Conservation (phyloP, 2,888 invertebrate genomes). For the Branchipolynoe longqiensis region DNA sequence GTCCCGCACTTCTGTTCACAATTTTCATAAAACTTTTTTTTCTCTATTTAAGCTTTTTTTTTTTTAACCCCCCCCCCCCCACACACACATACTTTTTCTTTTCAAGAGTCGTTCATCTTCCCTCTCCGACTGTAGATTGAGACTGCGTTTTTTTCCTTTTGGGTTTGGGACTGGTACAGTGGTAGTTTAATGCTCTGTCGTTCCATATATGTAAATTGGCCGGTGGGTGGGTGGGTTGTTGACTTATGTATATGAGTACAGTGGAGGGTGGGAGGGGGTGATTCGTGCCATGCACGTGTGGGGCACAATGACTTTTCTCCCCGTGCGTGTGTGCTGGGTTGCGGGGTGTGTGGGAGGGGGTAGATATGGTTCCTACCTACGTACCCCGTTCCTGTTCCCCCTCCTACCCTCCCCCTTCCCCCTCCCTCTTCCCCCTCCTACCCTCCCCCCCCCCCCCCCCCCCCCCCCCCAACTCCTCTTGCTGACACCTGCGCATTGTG, state of each 20-base stretch:
- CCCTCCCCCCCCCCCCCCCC: neutral
- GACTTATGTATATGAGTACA: slow-evolving; percentile 54
- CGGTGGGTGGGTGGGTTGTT: neutral
- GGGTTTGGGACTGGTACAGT: no score
- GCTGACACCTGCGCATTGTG: neutral
- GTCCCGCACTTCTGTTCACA: no score
- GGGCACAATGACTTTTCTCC: neutral
- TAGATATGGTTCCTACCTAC: neutral
- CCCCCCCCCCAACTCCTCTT: neutral
- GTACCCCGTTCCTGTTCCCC: no score
- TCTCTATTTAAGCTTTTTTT: no score
- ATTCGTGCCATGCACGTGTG: slow-evolving; percentile 17
- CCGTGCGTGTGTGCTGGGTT: neutral
- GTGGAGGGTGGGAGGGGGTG: no score
- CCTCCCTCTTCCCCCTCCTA: neutral
- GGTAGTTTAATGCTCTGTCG: no score
- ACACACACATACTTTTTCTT: no score
- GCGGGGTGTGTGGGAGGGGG: neutral
- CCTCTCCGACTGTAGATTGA: no score
- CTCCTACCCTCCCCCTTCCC: neutral
- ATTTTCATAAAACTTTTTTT: no score
- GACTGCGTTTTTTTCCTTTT: no score
- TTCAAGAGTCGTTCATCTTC: no score
- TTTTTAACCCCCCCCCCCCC: no score
- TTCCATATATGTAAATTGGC: neutral